These are phyloP conservation scores for Caenorhabditis wallacei DNA, from an alignment of 2,888 invertebrate genomes.

Conservation along the genomic window DNA sequence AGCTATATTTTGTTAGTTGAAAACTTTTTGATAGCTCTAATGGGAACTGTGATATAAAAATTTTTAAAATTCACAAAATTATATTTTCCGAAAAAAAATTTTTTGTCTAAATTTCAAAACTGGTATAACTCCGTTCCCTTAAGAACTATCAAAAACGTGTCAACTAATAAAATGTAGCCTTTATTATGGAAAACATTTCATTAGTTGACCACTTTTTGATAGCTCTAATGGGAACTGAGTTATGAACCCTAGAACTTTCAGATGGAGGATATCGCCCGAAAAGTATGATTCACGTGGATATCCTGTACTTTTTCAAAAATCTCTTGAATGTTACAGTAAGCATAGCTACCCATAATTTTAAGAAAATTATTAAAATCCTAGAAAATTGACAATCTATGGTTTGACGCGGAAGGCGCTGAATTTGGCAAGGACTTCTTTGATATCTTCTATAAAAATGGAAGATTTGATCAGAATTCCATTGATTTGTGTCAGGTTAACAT, in stretches of 20 bases:
- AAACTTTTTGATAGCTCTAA: too few species aligned
- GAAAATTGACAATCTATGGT: conserved; percentile 27
- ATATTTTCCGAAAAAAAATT: too few species aligned
- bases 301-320: conserved; percentile 23
- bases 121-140: too few species aligned
- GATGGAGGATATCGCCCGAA: conserved; percentile 9
- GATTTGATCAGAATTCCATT: conserved; percentile 16
- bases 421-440: conserved; percentile 18
- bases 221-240: too few species aligned
- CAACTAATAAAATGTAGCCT: too few species aligned
- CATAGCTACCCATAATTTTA: not conserved
- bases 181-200: too few species aligned
- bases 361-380: not conserved
- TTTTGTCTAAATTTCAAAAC: too few species aligned
- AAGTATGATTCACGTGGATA: conserved; percentile 13
- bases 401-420: conserved; percentile 22
- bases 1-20: too few species aligned
- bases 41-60: too few species aligned
- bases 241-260: not conserved
- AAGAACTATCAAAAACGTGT: too few species aligned
- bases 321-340: conserved; percentile 17
- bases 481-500: conserved; percentile 29
- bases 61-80: too few species aligned
- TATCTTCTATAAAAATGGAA: conserved; percentile 24
- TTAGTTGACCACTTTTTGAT: too few species aligned